Conservation (phyloP, 2,888 invertebrate species). For the Andrena trimmerana region DNA sequence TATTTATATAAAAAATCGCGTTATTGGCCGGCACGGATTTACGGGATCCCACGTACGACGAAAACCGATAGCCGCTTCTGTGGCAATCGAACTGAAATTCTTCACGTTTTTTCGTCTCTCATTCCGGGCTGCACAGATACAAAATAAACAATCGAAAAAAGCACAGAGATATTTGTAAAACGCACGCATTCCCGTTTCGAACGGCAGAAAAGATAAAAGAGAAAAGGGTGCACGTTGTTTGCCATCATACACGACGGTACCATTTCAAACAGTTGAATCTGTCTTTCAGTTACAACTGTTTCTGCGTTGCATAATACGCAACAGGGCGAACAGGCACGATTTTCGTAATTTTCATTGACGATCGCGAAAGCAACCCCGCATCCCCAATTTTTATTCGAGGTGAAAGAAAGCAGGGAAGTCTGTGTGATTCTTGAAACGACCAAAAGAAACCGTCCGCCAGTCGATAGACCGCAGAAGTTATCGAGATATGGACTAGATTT, state of each 20-base stretch:
- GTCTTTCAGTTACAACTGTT: too few species aligned
- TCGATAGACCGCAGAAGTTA: constrained; percentile 57
- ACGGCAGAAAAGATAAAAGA: constrained; percentile 9
- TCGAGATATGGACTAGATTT: constrained; percentile 65
- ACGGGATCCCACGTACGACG: constrained; percentile 29
- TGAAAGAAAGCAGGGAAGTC: constrained; percentile 17
- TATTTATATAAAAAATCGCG: constrained; percentile 62
- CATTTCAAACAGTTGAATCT: too few species aligned
- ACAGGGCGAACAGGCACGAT: constrained; percentile 12
- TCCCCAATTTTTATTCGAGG: constrained; percentile 49
- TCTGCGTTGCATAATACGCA: not conserved
- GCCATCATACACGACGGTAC: too few species aligned
- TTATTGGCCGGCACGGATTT: constrained; percentile 57
- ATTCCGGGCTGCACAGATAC: constrained; percentile 5
- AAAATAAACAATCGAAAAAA: constrained; percentile 3
- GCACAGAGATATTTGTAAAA: not conserved
- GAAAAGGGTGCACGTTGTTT: not conserved
- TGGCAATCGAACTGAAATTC: constrained; percentile 33
- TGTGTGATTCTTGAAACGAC: constrained; percentile 49
- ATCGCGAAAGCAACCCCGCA: not conserved
- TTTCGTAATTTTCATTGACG: constrained; percentile 42
- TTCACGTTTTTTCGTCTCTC: constrained; percentile 27
- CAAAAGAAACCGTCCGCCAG: constrained; percentile 41
- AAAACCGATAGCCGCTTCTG: constrained; percentile 39
- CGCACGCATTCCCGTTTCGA: constrained; percentile 28